Evolutionary conservation across 2,113 vertebrate species (phyloP).

Genomic region (Chionodraco myersi): DNA sequence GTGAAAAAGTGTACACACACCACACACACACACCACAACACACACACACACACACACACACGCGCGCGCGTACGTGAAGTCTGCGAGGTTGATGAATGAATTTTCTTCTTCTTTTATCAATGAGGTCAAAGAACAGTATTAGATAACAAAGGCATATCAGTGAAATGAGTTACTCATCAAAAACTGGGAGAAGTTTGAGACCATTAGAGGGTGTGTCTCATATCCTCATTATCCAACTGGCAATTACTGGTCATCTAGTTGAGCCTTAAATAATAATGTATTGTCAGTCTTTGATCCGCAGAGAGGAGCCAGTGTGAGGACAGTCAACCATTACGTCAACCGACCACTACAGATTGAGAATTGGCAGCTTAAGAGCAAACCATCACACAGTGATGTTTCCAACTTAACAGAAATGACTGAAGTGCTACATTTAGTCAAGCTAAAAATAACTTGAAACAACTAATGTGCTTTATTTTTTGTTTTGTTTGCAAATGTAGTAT

Average conservation of each 20-base stretch:
- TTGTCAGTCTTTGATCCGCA: background rate
- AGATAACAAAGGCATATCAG: conserved; percentile 25
- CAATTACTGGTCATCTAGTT: background rate
- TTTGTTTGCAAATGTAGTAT: background rate
- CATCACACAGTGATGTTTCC: background rate
- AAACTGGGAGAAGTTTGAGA: background rate
- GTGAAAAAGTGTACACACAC: background rate
- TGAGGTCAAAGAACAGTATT: conserved; percentile 7
- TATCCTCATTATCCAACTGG: conserved; percentile 5
- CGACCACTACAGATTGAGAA: background rate
- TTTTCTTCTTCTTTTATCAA: conserved; percentile 18
- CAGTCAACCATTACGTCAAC: background rate
- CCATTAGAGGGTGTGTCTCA: background rate
- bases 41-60: conserved; percentile 6
- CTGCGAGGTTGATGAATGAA: background rate
- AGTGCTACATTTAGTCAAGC: background rate
- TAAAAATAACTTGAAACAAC: conserved; percentile 7
- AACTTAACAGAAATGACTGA: background rate
- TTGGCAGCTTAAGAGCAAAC: background rate
- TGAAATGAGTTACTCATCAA: background rate
- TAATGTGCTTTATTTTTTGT: background rate
- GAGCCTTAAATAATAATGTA: background rate
- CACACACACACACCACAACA: conserved; percentile 4
- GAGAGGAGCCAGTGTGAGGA: background rate
- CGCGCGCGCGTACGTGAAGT: background rate